Evolutionary conservation across 2,888 invertebrate genomes (phyloP).

Genomic region (Coelinius sp.): DNA sequence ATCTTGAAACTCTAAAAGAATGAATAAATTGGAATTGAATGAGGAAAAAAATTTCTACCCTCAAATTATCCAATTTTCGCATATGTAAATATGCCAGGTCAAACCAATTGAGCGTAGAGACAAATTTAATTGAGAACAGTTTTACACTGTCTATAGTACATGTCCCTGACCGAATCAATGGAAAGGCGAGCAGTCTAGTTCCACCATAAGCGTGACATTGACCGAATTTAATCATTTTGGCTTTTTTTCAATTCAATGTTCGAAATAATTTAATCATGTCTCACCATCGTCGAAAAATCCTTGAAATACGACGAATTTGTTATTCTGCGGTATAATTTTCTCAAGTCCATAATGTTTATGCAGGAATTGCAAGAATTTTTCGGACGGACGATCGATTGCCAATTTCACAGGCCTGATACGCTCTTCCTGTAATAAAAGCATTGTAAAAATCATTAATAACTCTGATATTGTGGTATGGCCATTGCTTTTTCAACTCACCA

Average conservation of each 20-base stretch:
- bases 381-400: slow-evolving; percentile 94
- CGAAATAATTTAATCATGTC: not conserved
- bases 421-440: slow-evolving; percentile 74
- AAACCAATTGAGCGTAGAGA: slow-evolving; percentile 4
- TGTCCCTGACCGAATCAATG: slow-evolving; percentile 42
- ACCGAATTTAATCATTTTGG: slow-evolving; percentile 46
- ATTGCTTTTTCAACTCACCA: slow-evolving; percentile 73
- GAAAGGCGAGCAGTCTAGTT: slow-evolving; percentile 19
- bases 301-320: slow-evolving; percentile 89
- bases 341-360: slow-evolving; percentile 83
- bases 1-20: slow-evolving; percentile 59
- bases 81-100: slow-evolving; percentile 9
- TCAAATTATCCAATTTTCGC: not conserved
- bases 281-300: slow-evolving; percentile 79
- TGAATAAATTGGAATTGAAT: too few species aligned
- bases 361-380: slow-evolving; percentile 89
- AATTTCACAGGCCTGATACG: slow-evolving; percentile 79
- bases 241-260: not conserved
- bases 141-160: not conserved
- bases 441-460: not conserved
- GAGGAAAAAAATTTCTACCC: not conserved
- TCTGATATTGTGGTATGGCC: too few species aligned
- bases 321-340: slow-evolving; percentile 83
- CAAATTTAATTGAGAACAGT: not conserved
- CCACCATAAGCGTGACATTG: slow-evolving; percentile 52